Percentiles rank a stretch among this genome's conserved stretches.
These are phyloP conservation scores for Carassius gibelio DNA, from an alignment of 2,113 vertebrate genomes.

Conservation along the genomic window DNA sequence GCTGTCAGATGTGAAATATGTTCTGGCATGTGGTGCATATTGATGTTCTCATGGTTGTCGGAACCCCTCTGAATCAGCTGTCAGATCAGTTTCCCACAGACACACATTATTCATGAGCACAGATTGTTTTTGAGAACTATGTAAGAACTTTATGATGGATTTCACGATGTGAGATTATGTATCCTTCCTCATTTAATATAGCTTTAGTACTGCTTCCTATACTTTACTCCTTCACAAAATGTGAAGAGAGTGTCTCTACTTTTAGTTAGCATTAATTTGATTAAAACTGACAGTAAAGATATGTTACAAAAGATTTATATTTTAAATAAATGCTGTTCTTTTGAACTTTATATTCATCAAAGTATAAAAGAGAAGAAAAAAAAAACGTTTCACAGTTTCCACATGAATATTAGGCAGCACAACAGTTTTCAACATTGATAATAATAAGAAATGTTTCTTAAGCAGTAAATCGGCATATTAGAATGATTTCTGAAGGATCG, in stretches of 20 bases:
- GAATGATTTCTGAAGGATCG: not conserved
- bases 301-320: no score
- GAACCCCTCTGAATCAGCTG: not conserved
- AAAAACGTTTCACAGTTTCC: not conserved
- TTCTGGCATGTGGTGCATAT: not conserved
- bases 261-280: no score
- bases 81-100: not conserved
- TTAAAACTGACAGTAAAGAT: no score
- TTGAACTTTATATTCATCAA: no score
- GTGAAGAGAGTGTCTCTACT: not conserved
- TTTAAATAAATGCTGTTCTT: no score
- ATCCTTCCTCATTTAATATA: not conserved
- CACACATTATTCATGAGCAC: not conserved
- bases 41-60: conserved; percentile 17
- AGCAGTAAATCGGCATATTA: not conserved
- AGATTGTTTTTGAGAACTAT: not conserved
- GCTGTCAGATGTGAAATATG: not conserved
- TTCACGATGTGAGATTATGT: conserved; percentile 1
- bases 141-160: not conserved
- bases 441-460: not conserved
- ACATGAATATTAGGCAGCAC: not conserved
- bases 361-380: not conserved
- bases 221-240: not conserved
- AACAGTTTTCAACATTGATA: not conserved
- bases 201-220: not conserved